Conservation (phyloP, 2,888 invertebrate species). For the Julus scanicus region DNA sequence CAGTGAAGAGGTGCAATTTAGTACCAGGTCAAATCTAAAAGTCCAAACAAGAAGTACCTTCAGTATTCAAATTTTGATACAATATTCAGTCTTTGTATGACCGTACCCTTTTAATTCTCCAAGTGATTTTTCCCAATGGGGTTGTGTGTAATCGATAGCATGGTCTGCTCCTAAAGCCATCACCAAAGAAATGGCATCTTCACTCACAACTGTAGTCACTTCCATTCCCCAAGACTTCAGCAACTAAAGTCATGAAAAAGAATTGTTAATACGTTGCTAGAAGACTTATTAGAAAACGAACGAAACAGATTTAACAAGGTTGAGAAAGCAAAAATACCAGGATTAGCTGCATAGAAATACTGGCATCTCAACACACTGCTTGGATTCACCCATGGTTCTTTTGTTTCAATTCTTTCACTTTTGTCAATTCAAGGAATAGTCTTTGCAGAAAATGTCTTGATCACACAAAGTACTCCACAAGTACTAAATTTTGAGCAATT, state of each 20-base stretch:
- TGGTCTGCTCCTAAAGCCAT: constrained; percentile 75
- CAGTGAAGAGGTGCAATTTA: constrained; percentile 80
- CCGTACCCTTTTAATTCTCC: constrained; percentile 74
- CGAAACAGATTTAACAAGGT: not conserved
- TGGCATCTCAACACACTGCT: too few species aligned
- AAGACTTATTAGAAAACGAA: not conserved
- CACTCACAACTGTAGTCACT: constrained; percentile 80
- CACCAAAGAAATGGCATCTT: constrained; percentile 76
- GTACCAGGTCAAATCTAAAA: constrained; percentile 79
- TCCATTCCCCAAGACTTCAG: constrained; percentile 79
- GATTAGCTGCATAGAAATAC: too few species aligned
- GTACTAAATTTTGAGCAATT: too few species aligned
- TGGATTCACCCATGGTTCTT: too few species aligned
- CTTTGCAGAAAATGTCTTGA: too few species aligned
- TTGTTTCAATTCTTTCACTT: too few species aligned
- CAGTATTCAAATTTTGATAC: not conserved
- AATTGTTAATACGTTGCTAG: not conserved
- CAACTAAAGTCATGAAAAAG: constrained; percentile 67
- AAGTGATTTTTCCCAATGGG: constrained; percentile 73
- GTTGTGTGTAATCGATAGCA: constrained; percentile 80
- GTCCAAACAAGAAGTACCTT: not conserved
- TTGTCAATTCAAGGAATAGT: too few species aligned
- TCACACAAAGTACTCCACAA: too few species aligned
- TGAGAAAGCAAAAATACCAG: too few species aligned
- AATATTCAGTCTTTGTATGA: not conserved